These are phyloP conservation scores for Saguinus imperator DNA, from an alignment of 2,113 vertebrate species.

Conservation along the genomic window DNA sequence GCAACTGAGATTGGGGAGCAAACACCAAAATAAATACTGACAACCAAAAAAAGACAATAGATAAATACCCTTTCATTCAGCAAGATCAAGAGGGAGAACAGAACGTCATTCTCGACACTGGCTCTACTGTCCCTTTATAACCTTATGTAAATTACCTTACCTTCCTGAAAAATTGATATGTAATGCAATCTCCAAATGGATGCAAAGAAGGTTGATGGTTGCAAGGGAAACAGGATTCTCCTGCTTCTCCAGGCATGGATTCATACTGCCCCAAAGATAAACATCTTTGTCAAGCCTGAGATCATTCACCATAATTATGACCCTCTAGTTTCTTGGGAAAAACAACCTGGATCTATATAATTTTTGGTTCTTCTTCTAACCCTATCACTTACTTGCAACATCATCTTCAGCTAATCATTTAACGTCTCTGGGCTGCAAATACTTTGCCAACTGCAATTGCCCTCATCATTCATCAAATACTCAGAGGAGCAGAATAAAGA, in stretches of 20 bases:
- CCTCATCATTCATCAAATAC: slow-evolving; percentile 37
- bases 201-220: neutral
- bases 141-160: neutral
- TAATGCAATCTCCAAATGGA: neutral
- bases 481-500: neutral
- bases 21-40: neutral
- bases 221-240: neutral
- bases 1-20: neutral
- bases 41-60: neutral
- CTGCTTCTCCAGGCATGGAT: neutral
- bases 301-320: neutral
- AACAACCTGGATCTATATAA: neutral
- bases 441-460: neutral
- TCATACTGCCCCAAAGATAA: neutral
- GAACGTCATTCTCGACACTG: neutral
- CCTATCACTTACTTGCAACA: neutral
- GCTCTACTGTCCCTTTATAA: neutral
- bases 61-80: neutral
- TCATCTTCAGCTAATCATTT: slow-evolving; percentile 13
- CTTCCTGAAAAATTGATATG: neutral
- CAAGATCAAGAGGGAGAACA: neutral
- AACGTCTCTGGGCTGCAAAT: slow-evolving; percentile 4
- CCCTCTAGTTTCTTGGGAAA: slow-evolving; percentile 15
- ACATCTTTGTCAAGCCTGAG: neutral
- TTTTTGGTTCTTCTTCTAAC: slow-evolving; percentile 30